Base-by-base conservation (phyloP, 2,888 invertebrate species). In the Nebria brevicollis region DNA sequence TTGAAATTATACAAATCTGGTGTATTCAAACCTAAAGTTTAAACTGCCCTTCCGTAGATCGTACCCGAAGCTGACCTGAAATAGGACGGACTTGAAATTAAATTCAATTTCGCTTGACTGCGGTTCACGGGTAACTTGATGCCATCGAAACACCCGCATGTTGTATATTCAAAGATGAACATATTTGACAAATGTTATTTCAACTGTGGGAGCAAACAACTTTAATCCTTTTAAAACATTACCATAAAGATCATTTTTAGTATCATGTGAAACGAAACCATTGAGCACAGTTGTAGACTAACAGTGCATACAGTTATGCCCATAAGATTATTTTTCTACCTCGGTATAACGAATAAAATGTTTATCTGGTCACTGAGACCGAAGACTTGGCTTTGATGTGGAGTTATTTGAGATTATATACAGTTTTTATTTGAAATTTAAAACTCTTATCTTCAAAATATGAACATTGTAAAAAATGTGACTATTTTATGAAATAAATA, bases 141-240 rank as follows among this genome's bases (percentile, higher is more conserved):
- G 54, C 54, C 54, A 54, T 54, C 7, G 54, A 54, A 54, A 54
- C 54, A 54, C 54, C 54, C 54, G 54, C 54, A 54, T 54, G 54
- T 54, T 11, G 8, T 54, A 54, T 54, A 54, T 8, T 54, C 54
- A 54, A 54, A 54, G 54, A 54, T 54, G 54, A 54, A 54, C 54
- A 54, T 54, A 54, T 54, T 54, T 54, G 54, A 54, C 54, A 54
- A 54, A 54, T 54, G 54, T 54, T 54, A 54, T 54, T 54, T 54
- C 54, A 8, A 54, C 54, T 11, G 34, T 34, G 7, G 54, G 54
- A 54, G 54, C 54, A 54, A 54, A 3, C 54, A 13, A 54, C 2
- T 54, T 8, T 54, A 54, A 54, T 54, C 54, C 54, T 54, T 54
- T 7, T 54, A 54, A 2, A 3, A 13, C 8, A 54, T 8, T 8